Base-by-base conservation (phyloP, 2,797 vertebrate species). In the Gallinago solitaria region DNA sequence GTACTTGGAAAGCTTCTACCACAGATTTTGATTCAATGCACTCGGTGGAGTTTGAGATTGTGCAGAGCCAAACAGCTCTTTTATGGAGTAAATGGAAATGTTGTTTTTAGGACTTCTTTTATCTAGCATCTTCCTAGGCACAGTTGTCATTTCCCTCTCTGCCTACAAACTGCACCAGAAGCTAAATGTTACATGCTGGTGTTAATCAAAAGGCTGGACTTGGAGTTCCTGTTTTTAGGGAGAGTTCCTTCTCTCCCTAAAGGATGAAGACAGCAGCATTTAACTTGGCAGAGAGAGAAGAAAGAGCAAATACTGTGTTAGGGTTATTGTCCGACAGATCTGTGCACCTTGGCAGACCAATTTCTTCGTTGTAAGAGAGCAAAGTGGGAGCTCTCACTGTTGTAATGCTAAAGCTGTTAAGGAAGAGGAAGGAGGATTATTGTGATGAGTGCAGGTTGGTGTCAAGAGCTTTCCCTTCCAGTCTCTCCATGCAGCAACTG, bases 21-120 rank as follows among this genome's bases (percentile, higher is more conserved):
- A 50, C 47, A 83, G 56, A 90, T 92, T 96, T 93, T 24, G 4
- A 91, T 96, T 91, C 82, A 90, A 53, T 91, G 74, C 45, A 41
- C 89, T 91, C 93, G 9, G 75, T 70, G 95, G 95, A 95, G 93
- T 79, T 77, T 2, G 18, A 67, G 82, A 89, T 75, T 79, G 84
- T 93, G 85, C 70, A 70, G 80, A 96, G 76, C 75, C 79, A 89
- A 97, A 93, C 74, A 83, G 82, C 60, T 83, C 82, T 93, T 80
- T 78, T 91, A 87, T 73, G 65, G 74, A 92, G 89, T 88, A 82
- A 87, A 43, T 48, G 43, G 86, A 93, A 94, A 70, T 67, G 53
- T 71, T 95, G 71, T 1, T 53, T 77, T 93, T 82, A 76, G 54
- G 59, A 56, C 41, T 90, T 87, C 35, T 71, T 95, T 77, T 56